Evolutionary conservation across 2,797 vertebrate species (phyloP), one percentile per base, ranked within the genome.

Genomic region (Fratercula arctica): DNA sequence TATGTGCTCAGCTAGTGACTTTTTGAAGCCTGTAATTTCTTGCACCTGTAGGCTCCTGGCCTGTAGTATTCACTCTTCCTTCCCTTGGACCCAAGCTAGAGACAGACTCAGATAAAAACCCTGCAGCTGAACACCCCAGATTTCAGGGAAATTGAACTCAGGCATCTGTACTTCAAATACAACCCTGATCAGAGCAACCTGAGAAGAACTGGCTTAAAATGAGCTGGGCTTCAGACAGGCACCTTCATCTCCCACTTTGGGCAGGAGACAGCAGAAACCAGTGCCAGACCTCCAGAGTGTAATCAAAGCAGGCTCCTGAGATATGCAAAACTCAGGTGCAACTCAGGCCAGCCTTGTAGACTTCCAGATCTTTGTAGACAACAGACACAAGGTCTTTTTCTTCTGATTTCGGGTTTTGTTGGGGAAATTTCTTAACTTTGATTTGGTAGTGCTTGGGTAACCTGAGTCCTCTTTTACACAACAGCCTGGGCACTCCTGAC

Each of bases 1-100:
- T 95, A 95, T 90, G 51, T 25, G 70, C 94, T 96, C 95, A 94
- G 88, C 48, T 76, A 95, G 70, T 96, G 95, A 96, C 94, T 94
- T 96, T 95, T 94, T 96, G 96, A 97, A 97, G 89, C 81, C 95
- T 94, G 8, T 97, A 96, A 97, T 96, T 64, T 95, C 96, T 96
- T 96, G 89, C 93, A 94, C 96, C 92, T 96, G 94, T 51, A 96
- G 78, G 68, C 60, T 95, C 60, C 81, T 92, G 82, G 87, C 79
- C 61, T 63, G 43, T 60, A 89, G 37, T 56, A 54, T 67, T 81
- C 73, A 61, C 57, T 67, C 69, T 84, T 28, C 41, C 75, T 84
- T 87, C 53, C 50, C 60, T 70, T 72, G 29, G 61, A 93, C 92
- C 89, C 96, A 95, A 92, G 73, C 26, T 89, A 75, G 63, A 92